A percentile compares a stretch with the other conserved stretches of the same genome.
Evolutionary conservation across 2,797 vertebrate species (phyloP).

Genomic region (Macropus fuliginosus): DNA sequence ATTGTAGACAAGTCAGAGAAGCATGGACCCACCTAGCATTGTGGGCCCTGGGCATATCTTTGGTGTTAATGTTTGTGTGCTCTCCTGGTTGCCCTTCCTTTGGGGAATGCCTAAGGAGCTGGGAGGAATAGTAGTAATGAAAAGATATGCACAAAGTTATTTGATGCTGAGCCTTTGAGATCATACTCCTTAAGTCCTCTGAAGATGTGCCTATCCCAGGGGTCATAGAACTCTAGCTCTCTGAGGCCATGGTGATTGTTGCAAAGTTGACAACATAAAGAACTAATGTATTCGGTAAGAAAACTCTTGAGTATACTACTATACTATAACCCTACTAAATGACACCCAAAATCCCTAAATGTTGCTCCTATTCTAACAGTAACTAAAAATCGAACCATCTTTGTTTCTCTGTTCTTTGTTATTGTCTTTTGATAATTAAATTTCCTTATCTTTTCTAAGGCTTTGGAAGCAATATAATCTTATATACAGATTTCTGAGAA

Average conservation of each 20-base stretch:
- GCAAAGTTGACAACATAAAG: neutral
- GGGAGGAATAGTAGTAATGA: neutral
- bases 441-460: slow-evolving; percentile 6
- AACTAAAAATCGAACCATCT: neutral
- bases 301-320: neutral
- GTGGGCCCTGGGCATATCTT: neutral
- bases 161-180: neutral
- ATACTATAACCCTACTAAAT: neutral
- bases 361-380: neutral
- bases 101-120: neutral
- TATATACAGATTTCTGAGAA: slow-evolving; percentile 37
- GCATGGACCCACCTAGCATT: neutral
- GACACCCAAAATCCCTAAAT: neutral
- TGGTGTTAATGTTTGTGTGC: neutral
- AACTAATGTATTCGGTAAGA: neutral
- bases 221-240: neutral
- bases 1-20: neutral
- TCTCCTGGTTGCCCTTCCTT: neutral
- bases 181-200: neutral
- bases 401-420: slow-evolving; percentile 32
- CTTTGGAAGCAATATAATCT: neutral
- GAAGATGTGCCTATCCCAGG: neutral
- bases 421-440: neutral
- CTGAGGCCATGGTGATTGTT: neutral
- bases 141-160: neutral